phyloP scores from a whole-genome alignment of 2,888 invertebrate genomes.

The Dryadula phaetusa region DNA sequence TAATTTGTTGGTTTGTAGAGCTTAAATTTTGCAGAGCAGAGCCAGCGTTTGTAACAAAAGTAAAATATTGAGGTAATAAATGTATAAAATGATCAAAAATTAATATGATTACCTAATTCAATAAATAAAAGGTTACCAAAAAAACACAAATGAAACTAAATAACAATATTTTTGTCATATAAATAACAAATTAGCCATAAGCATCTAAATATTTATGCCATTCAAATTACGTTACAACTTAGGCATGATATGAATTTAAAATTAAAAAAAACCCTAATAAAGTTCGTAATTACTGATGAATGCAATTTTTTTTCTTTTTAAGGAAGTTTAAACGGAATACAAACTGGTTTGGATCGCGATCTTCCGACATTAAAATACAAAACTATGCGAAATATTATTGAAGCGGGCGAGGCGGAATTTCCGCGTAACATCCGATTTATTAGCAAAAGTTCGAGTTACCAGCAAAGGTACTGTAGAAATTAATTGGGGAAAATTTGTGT shows the following conservation, averaged over 20 bases:
- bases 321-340: conserved; percentile 28
- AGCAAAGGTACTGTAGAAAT: conserved; percentile 11
- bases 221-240: not conserved
- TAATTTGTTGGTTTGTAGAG: not conserved
- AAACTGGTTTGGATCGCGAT: conserved; percentile 35
- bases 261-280: not conserved
- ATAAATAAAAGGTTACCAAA: too few species aligned
- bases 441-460: conserved; percentile 47
- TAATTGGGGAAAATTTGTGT: conserved; percentile 19
- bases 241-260: not conserved
- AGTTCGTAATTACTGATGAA: conserved; percentile 27
- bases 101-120: too few species aligned
- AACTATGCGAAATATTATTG: conserved; percentile 50
- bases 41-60: not conserved
- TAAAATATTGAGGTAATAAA: not conserved
- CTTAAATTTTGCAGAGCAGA: not conserved
- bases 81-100: too few species aligned
- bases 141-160: too few species aligned
- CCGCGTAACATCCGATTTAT: conserved; percentile 50
- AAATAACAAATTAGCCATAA: too few species aligned
- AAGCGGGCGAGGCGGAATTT: conserved; percentile 42
- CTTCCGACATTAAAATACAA: conserved; percentile 45
- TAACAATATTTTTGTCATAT: too few species aligned
- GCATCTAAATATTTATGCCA: not conserved
- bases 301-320: conserved; percentile 14